phyloP scores from a whole-genome alignment of 2,888 invertebrate genomes.

The Eudemis profundana region DNA sequence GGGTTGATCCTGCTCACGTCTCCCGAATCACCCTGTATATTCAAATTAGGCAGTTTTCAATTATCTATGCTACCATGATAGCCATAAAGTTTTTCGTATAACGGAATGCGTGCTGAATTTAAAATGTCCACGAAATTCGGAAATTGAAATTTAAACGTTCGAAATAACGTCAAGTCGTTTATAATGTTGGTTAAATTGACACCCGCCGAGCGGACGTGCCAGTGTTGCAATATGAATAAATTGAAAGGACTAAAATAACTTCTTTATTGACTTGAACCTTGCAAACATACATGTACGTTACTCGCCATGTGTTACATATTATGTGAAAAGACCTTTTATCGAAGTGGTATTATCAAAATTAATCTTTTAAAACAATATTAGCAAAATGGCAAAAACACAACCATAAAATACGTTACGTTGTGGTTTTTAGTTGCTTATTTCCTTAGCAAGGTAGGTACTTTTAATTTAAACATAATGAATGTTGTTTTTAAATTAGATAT shows the following conservation, averaged over 20 bases:
- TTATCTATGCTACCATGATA: neutral
- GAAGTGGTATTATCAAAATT: neutral
- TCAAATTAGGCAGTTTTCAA: neutral
- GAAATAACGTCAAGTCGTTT: constrained; percentile 36
- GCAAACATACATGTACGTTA: constrained; percentile 9
- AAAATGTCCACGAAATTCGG: constrained; percentile 19
- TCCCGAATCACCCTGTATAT: too few relatives aligned
- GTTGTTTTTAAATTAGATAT: neutral
- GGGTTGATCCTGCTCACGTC: too few relatives aligned
- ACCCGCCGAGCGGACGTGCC: constrained; percentile 31
- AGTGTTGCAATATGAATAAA: constrained; percentile 40
- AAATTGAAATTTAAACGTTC: constrained; percentile 35
- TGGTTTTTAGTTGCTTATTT: too few relatives aligned
- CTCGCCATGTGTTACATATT: constrained; percentile 15
- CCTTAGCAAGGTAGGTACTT: too few relatives aligned
- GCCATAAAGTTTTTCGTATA: neutral
- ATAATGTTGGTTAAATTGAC: constrained; percentile 38
- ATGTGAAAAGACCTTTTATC: neutral
- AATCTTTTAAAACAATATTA: too few relatives aligned
- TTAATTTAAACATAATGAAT: constrained; percentile 12
- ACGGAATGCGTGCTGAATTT: constrained; percentile 1
- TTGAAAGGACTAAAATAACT: constrained; percentile 40
- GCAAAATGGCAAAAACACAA: neutral
- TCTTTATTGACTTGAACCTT: constrained; percentile 25
- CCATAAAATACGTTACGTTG: constrained; percentile 4